Evolutionary conservation across 2,888 invertebrate genomes (phyloP).

Genomic region (Leptopterna dolabrata): DNA sequence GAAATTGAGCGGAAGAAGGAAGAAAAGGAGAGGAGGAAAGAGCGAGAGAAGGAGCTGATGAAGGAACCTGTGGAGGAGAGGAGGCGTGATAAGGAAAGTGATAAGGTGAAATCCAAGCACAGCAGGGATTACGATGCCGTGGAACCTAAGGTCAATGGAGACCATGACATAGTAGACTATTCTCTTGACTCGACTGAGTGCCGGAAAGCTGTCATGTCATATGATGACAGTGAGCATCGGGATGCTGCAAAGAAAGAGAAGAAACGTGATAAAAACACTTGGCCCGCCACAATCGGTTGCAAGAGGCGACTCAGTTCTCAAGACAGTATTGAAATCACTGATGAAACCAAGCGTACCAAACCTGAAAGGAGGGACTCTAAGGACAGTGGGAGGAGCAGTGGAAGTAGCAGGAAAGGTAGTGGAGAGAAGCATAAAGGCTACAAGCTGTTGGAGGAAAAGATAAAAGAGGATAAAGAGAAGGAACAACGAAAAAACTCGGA

Average conservation of each 20-base stretch:
- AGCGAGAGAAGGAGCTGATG: constrained; percentile 53
- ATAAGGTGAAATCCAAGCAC: constrained; percentile 61
- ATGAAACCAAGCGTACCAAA: constrained; percentile 73
- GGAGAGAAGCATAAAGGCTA: constrained; percentile 68
- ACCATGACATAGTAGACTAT: constrained; percentile 59
- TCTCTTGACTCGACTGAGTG: constrained; percentile 63
- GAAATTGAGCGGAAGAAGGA: constrained; percentile 59
- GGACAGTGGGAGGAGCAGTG: constrained; percentile 69
- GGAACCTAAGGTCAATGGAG: constrained; percentile 63
- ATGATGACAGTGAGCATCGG: constrained; percentile 69
- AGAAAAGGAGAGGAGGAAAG: constrained; percentile 63
- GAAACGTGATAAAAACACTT: constrained; percentile 72
- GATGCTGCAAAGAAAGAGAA: constrained; percentile 68
- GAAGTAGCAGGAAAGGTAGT: constrained; percentile 63
- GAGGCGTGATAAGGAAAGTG: constrained; percentile 59
- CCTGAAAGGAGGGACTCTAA: constrained; percentile 77
- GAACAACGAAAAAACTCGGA: constrained; percentile 62
- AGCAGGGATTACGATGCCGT: constrained; percentile 60
- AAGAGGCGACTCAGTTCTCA: constrained; percentile 85
- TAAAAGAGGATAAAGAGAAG: constrained; percentile 73
- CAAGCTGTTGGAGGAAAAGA: constrained; percentile 73
- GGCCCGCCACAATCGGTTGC: constrained; percentile 74
- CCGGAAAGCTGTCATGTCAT: constrained; percentile 67
- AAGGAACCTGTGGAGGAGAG: constrained; percentile 33
- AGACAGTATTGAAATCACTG: constrained; percentile 74